phyloP scores from a whole-genome alignment of 2,888 invertebrate genomes.

The Trypoxylon attenuatum region DNA sequence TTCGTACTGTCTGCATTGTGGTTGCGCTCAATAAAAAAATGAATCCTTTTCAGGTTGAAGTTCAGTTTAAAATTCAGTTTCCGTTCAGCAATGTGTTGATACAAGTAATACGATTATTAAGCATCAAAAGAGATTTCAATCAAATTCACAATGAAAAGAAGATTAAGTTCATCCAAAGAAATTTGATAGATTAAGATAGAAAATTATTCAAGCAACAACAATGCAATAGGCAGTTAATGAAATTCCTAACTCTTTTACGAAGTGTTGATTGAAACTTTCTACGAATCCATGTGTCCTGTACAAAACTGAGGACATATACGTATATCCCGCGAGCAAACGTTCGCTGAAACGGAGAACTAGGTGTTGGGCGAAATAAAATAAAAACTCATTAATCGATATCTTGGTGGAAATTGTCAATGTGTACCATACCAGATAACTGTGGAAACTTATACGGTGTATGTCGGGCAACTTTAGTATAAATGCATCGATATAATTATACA shows the following conservation, averaged over 20 bases:
- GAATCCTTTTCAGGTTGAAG: too few species aligned
- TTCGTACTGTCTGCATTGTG: not conserved
- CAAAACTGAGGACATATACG: conserved; percentile 1
- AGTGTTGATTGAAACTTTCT: conserved; percentile 40
- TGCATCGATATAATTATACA: conserved; percentile 25
- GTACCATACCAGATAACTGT: conserved; percentile 64
- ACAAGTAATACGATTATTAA: too few species aligned
- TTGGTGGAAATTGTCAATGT: conserved; percentile 66
- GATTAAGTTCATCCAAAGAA: conserved; percentile 4
- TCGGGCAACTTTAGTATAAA: conserved; percentile 54
- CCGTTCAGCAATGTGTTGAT: too few species aligned
- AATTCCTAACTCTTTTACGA: conserved; percentile 49
- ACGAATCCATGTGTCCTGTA: conserved; percentile 25
- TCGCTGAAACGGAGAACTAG: conserved; percentile 26
- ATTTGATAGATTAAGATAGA: conserved; percentile 1
- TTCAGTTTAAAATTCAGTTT: too few species aligned
- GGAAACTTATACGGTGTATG: conserved; percentile 56
- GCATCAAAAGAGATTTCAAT: not conserved
- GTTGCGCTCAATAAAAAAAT: not conserved
- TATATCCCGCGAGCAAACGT: conserved; percentile 22
- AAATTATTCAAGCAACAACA: conserved; percentile 49
- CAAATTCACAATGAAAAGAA: not conserved
- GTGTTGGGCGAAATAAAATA: not conserved
- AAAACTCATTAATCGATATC: conserved; percentile 27
- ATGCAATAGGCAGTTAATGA: conserved; percentile 60